Evolutionary conservation across 2,797 vertebrate genomes (phyloP), one percentile per base, ranked within the genome.

Genomic region (Sebastiscus tertius): DNA sequence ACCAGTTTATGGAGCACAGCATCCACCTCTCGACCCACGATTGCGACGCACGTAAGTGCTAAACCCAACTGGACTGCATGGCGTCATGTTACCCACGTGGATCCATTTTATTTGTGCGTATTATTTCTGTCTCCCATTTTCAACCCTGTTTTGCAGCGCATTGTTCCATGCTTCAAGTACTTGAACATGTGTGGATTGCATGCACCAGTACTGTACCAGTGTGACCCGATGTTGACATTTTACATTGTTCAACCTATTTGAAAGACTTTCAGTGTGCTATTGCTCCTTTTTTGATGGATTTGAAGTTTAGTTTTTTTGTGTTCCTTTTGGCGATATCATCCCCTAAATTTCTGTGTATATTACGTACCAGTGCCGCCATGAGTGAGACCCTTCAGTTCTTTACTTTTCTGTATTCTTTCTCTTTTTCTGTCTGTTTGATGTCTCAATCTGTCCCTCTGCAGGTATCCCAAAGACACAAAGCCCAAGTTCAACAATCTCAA

Each of bases 1-100:
- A 39, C 98, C 98, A 5, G 98, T 99, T 60, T 99, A 99, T 67
- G 98, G 98, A 92, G 98, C 98, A 6, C 98, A 99, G 90, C 98
- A 99, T 82, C 98, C 98, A n/a, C 98, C 98, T 0, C 93, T 99
- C 75, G 98, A 99, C 78, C 97, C 98, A 3, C 94, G 95, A 49
- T 94, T 98, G 88, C 96, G 96, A 75, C 97, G 97, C 92, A 96
- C 96, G 98, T 99, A 95, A 97, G 98, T 96, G 87, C 84, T 86
- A 8, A 22, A n/a, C 9, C 31, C 46, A 22, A 14, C 72, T 7
- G 66, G 58, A 36, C 81, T 82, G 89, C 86, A 90, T 91, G 90
- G 14, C 24, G 33, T 63, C 33, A 4, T 29, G 11, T 67, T 39
- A 16, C 52, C 60, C 11, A 20, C 61, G 3, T 68, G 42, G 65